Evolutionary conservation across 2,797 vertebrate genomes (phyloP), one percentile per base, ranked within the genome.

Genomic region (Pseudochromis fuscus): DNA sequence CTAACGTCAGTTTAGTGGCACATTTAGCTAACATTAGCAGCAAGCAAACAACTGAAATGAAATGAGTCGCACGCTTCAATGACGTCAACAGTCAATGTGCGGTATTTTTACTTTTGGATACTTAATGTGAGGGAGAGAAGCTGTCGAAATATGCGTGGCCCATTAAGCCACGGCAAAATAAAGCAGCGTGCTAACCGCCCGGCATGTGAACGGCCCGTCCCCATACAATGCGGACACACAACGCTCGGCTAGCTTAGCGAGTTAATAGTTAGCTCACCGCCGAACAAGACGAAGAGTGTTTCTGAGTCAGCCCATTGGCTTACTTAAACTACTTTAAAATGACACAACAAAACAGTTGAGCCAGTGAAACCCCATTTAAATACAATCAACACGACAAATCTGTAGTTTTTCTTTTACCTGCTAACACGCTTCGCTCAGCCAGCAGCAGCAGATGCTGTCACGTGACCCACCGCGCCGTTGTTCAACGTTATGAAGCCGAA

Each of bases 371-470:
- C 0, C 7, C 4, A 38, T 33, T 77, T 44, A 45, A 79, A 63
- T 4, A 51, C n/a, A 18, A 49, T n/a, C 44, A 28, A 6, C 52
- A 48, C 6, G 67, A 65, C 5, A 64, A 30, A 61, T 58, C 2
- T 46, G 69, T 68, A 25, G 75, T 75, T 35, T 81, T 72, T 86
- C 57, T 84, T 91, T 94, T 95, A 95, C 94, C 94, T 95, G 94
- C 93, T 93, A 94, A 94, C 93, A 94, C 93, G 93, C 92, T 91
- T 93, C 90, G 90, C 94, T 93, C 93, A 93, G 90, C 89, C 94
- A 93, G 89, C 88, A 90, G 91, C 86, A 89, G 91, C 85, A 91
- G 90, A 89, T 74, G 82, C 83, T 83, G 91, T 93, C 89, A 94
- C 92, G 90, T 93, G 88, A 91, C 85, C 72, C 57, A 77, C 76